Percentiles rank a stretch among this genome's conserved stretches.
phyloP scores from a whole-genome alignment of 2,888 invertebrate species.

The Bombylius discolor region DNA sequence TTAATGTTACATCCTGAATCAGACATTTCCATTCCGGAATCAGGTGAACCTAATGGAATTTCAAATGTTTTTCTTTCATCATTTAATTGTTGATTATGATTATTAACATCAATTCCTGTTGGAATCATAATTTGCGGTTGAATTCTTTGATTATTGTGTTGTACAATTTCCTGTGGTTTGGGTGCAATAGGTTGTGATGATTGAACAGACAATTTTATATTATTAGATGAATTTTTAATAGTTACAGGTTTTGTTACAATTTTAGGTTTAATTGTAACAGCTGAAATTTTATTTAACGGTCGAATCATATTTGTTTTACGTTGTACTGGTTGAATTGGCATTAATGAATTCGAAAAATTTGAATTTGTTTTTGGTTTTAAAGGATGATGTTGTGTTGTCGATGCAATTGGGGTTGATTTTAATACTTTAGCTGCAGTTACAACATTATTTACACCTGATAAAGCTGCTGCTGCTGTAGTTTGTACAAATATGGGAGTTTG shows the following conservation, averaged over 20 bases:
- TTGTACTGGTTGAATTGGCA: constrained; percentile 11
- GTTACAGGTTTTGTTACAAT: constrained; percentile 11
- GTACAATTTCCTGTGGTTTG: constrained; percentile 30
- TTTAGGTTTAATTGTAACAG: constrained; percentile 15
- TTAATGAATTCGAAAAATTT: background rate
- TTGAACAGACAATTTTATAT: constrained; percentile 21
- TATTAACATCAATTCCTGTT: background rate
- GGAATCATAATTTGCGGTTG: too few species aligned
- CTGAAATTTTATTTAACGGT: constrained; percentile 9
- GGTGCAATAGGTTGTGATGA: constrained; percentile 21
- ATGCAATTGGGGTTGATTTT: constrained; percentile 3
- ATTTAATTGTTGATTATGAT: constrained; percentile 2
- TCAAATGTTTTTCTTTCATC: constrained; percentile 2
- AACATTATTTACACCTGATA: background rate
- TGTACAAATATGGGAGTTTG: constrained; percentile 4
- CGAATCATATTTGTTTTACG: constrained; percentile 13
- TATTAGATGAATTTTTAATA: constrained; percentile 21
- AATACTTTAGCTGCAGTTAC: constrained; percentile 2
- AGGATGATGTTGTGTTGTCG: constrained; percentile 4
- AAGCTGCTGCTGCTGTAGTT: constrained; percentile 1
- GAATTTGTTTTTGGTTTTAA: constrained; percentile 9
- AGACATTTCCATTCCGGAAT: background rate
- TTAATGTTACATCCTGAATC: background rate
- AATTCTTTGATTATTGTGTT: too few species aligned
- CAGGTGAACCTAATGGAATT: background rate